Evolutionary conservation across 2,113 vertebrate genomes (phyloP).

Genomic region (Trachemys scripta): DNA sequence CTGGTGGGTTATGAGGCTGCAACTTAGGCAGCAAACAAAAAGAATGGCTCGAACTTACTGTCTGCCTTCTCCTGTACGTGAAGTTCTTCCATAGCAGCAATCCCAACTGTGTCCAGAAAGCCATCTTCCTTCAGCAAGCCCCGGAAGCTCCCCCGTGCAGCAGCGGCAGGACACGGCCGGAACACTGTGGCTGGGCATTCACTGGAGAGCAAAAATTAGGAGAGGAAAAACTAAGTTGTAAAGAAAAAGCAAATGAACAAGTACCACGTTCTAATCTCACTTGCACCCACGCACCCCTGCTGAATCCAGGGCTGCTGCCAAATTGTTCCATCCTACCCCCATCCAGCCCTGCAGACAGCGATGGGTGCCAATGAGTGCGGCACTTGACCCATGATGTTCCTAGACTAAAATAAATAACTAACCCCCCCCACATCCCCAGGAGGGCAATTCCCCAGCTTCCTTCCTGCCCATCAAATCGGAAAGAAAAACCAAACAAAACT

Average conservation of each 20-base stretch:
- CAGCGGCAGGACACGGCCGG: constrained; percentile 71
- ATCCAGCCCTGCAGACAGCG: background rate
- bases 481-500: background rate
- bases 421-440: background rate
- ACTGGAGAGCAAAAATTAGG: constrained; percentile 75
- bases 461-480: background rate
- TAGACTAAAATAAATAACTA: background rate
- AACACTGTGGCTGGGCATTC: constrained; percentile 83
- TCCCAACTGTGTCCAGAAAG: constrained; percentile 90
- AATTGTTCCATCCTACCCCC: background rate
- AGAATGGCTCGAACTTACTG: constrained; percentile 82
- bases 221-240: constrained; percentile 22
- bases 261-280: background rate
- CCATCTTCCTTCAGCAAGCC: constrained; percentile 84
- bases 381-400: background rate
- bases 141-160: constrained; percentile 40
- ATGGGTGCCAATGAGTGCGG: background rate
- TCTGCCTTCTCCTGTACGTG: constrained; percentile 93
- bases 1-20: background rate
- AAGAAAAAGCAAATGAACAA: background rate
- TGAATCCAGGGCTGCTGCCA: accelerated
- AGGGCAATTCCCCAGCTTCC: background rate
- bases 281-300: background rate
- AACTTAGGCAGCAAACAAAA: background rate
- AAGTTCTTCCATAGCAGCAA: constrained; percentile 98